These are phyloP conservation scores for Lophius piscatorius DNA, from an alignment of 2,113 vertebrate species.

Conservation along the genomic window DNA sequence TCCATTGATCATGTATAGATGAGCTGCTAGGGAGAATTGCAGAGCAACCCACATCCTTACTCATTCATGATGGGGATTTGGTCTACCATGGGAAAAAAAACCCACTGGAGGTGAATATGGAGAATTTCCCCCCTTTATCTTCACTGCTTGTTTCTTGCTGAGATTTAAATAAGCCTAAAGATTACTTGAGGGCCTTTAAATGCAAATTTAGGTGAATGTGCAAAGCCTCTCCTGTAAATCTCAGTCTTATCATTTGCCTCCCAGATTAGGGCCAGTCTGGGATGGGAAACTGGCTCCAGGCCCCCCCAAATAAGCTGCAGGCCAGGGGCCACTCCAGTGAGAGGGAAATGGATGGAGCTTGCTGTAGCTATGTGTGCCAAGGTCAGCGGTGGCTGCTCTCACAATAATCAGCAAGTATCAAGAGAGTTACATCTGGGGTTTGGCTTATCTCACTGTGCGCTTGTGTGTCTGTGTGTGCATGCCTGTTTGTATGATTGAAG, in stretches of 20 bases:
- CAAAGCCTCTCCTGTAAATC: slow-evolving; percentile 77
- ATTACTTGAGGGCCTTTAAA: slow-evolving; percentile 82
- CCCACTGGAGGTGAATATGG: slow-evolving; percentile 70
- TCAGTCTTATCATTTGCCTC: slow-evolving; percentile 77
- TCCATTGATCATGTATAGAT: slow-evolving; percentile 67
- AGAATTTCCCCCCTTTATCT: slow-evolving; percentile 36
- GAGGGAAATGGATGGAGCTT: slow-evolving; percentile 29
- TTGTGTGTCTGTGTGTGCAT: slow-evolving; percentile 6
- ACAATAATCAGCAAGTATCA: slow-evolving; percentile 55
- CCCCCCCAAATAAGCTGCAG: slow-evolving; percentile 64
- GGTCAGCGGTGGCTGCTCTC: slow-evolving; percentile 62
- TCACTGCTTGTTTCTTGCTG: slow-evolving; percentile 74
- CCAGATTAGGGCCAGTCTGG: slow-evolving; percentile 78
- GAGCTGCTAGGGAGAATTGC: slow-evolving; percentile 56
- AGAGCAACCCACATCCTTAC: slow-evolving; percentile 47
- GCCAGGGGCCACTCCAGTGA: slow-evolving; percentile 68
- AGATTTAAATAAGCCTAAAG: slow-evolving; percentile 82
- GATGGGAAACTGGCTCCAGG: slow-evolving; percentile 69
- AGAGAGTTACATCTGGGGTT: slow-evolving; percentile 47
- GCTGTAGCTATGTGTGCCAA: slow-evolving; percentile 54
- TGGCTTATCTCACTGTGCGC: slow-evolving; percentile 45
- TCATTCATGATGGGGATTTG: slow-evolving; percentile 74
- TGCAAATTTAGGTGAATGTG: slow-evolving; percentile 77
- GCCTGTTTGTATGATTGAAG: slow-evolving; percentile 15
- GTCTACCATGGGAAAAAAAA: slow-evolving; percentile 72